Conservation (phyloP, 2,113 vertebrate species). For the Epinephelus cyanopodus region DNA sequence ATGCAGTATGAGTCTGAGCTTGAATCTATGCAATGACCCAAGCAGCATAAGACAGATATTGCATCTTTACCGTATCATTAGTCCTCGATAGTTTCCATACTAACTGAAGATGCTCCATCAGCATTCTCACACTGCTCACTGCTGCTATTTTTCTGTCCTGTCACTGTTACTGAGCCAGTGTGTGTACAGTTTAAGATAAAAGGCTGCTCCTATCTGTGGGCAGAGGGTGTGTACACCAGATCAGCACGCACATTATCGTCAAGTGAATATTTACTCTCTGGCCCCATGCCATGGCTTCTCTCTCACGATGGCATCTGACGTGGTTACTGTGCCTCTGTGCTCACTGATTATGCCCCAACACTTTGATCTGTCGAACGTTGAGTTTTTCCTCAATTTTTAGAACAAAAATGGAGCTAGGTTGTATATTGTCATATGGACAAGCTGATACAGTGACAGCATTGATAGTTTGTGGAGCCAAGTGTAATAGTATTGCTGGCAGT, state of each 20-base stretch:
- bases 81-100: slow-evolving; percentile 5
- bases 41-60: background rate
- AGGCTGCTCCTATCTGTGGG: slow-evolving; percentile 74
- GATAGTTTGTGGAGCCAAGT: slow-evolving; percentile 57
- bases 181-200: slow-evolving; percentile 68
- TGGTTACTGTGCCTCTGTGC: slow-evolving; percentile 28
- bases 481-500: slow-evolving; percentile 69
- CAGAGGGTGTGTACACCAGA: slow-evolving; percentile 71
- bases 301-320: slow-evolving; percentile 56
- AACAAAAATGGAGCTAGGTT: slow-evolving; percentile 2
- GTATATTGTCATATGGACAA: slow-evolving; percentile 26
- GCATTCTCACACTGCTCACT: slow-evolving; percentile 36
- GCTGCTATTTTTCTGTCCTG: slow-evolving; percentile 14
- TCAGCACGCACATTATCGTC: slow-evolving; percentile 68
- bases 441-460: slow-evolving; percentile 49
- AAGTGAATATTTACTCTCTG: slow-evolving; percentile 73
- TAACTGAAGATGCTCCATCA: slow-evolving; percentile 49
- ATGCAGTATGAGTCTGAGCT: background rate
- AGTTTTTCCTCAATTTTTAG: slow-evolving; percentile 10
- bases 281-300: slow-evolving; percentile 58
- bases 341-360: background rate
- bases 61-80: background rate
- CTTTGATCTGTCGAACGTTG: slow-evolving; percentile 22
- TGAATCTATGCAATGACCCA: background rate
- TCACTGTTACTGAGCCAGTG: slow-evolving; percentile 27